Base-by-base conservation (phyloP, 2,888 invertebrate genomes). In the Phymatocera aterrima region DNA sequence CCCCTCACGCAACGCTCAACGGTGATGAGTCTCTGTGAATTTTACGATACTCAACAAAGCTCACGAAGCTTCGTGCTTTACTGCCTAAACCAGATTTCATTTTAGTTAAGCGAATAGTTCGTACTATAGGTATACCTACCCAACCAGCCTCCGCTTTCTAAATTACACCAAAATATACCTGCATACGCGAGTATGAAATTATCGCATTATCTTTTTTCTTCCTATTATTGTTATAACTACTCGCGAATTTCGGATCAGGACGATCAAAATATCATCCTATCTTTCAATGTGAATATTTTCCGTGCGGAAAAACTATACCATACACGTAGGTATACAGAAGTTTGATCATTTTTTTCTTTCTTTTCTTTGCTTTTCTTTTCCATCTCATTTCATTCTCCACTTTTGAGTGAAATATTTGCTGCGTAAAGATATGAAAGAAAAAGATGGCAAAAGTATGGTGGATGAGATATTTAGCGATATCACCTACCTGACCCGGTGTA, bases 21-120 rank as follows among this genome's bases (percentile, higher is more conserved):
- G 75, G 28, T 75, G 75, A 75, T 75, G 75, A 75, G 75, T 75
- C 75, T 57, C 60, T 43, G 75, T n/a, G 75, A 75, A 75, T 75
- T 75, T 75, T 75, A 75, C 75, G 75, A 75, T 75, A 54, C 40
- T 75, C 75, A 31, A 75, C 57, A 48, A 72, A 72, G 72, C 72
- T 72, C 34, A 18, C 72, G 72, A 12, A 24, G 24, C 51, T n/a
- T 24, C 68, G 68, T 75, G 60, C 75, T 75, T 75, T 75, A 75
- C 75, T 57, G 18, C 57, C 60, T 48, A 6, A 60, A 18, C 51
- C 75, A 75, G 75, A 75, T 75, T 75, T 75, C 75, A 75, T 75
- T 75, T 75, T 75, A 75, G 75, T 75, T 75, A 75, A 75, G 60
- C 40, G 75, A 75, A 54, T 64, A 21, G n/a, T n/a, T n/a, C n/a